Percentiles rank a stretch among this genome's conserved stretches.
phyloP scores from a whole-genome alignment of 2,797 vertebrate genomes.

The Emys orbicularis region DNA sequence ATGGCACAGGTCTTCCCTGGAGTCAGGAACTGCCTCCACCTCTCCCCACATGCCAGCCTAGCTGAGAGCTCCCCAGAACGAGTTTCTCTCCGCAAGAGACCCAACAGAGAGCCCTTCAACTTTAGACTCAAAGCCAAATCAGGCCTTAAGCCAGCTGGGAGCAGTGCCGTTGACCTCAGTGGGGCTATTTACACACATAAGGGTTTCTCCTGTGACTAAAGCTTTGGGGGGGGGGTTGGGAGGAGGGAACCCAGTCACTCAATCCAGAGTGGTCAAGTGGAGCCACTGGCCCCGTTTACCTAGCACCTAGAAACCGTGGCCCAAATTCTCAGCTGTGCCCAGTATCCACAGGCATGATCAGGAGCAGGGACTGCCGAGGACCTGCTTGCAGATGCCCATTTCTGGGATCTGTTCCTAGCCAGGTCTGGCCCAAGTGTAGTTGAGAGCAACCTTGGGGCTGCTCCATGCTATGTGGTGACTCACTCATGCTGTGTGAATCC shows the following conservation, averaged over 20 bases:
- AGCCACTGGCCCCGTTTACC: neutral
- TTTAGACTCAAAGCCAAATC: neutral
- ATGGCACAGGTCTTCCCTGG: neutral
- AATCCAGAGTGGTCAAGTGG: rapidly evolving
- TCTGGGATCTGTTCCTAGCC: neutral
- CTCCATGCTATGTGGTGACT: neutral
- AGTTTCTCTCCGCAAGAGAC: rapidly evolving
- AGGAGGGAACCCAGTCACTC: neutral
- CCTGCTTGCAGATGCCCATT: neutral
- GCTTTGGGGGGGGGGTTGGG: neutral
- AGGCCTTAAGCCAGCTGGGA: rapidly evolving
- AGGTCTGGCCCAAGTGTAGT: neutral
- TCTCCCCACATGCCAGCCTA: neutral
- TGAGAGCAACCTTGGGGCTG: neutral
- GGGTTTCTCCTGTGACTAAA: rapidly evolving
- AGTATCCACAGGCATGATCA: rapidly evolving
- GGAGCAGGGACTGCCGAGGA: neutral
- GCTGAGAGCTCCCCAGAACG: neutral
- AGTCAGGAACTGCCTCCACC: neutral
- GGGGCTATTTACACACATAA: rapidly evolving
- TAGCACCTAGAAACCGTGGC: neutral
- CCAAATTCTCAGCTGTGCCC: neutral
- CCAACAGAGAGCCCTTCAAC: neutral
- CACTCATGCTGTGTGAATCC: neutral
- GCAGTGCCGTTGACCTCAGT: rapidly evolving